A percentile compares a stretch with the other conserved stretches of the same genome.
Conservation (phyloP, 2,797 vertebrate species). For the Denticeps clupeoides region DNA sequence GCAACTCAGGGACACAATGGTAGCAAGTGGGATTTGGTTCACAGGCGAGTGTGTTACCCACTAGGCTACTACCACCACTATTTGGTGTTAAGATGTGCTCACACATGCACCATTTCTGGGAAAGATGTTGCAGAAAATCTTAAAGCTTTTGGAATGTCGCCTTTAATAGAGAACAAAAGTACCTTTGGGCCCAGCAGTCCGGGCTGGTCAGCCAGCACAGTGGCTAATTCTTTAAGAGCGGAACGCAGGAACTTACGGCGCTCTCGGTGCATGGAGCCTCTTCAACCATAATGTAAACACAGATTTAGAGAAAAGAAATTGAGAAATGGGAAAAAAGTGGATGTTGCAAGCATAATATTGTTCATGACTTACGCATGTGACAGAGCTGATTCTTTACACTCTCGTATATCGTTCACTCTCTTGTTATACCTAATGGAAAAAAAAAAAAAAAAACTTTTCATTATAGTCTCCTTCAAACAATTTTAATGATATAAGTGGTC, state of each 20-base stretch:
- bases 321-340: background rate
- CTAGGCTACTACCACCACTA: no score
- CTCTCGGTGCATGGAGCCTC: constrained; percentile 92
- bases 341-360: background rate
- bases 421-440: constrained; percentile 97
- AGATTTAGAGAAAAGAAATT: no score
- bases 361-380: constrained; percentile 96
- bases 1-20: no score
- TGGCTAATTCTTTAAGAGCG: constrained; percentile 89
- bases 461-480: no score
- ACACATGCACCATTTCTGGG: no score
- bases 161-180: constrained; percentile 18
- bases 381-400: constrained; percentile 92
- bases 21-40: no score
- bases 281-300: constrained; percentile 34
- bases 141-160: background rate
- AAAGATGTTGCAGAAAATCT: background rate
- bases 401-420: constrained; percentile 93
- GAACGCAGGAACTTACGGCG: constrained; percentile 93
- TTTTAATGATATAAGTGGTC: no score
- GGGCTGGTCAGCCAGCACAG: constrained; percentile 93
- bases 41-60: no score
- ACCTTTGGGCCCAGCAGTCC: constrained; percentile 95
- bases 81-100: no score
- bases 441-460: no score